phyloP scores from a whole-genome alignment of 2,888 invertebrate species.

The Mimumesa dahlbomi region DNA sequence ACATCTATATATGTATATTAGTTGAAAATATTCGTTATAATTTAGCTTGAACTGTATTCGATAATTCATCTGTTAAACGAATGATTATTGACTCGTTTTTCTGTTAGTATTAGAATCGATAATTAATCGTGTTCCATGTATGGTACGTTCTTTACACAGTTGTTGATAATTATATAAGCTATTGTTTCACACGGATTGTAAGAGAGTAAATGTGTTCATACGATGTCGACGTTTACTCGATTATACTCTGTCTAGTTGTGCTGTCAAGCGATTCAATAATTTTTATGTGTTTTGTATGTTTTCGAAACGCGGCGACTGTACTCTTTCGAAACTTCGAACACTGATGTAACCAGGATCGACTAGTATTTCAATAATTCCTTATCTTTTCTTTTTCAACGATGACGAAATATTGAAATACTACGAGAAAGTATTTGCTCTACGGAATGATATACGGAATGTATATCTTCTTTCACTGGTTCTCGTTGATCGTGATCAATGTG shows the following conservation, averaged over 20 bases:
- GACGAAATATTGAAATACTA: no score
- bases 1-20: slow-evolving; percentile 7
- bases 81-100: not conserved
- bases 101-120: not conserved
- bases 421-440: not conserved
- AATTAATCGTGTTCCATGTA: not conserved
- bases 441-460: slow-evolving; percentile 3
- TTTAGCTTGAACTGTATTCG: slow-evolving; percentile 3
- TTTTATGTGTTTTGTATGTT: no score
- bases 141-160: not conserved
- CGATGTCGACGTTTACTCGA: no score
- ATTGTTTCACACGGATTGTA: not conserved
- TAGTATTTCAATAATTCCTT: no score
- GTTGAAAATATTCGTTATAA: slow-evolving; percentile 12
- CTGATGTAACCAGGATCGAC: no score
- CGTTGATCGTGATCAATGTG: no score
- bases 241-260: no score
- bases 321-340: not conserved
- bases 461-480: no score
- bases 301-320: no score
- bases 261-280: not conserved
- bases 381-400: not conserved
- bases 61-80: not conserved
- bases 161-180: not conserved
- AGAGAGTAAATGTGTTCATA: not conserved